Conservation (phyloP, 2,888 invertebrate species). For the Odontomyia ornata region DNA sequence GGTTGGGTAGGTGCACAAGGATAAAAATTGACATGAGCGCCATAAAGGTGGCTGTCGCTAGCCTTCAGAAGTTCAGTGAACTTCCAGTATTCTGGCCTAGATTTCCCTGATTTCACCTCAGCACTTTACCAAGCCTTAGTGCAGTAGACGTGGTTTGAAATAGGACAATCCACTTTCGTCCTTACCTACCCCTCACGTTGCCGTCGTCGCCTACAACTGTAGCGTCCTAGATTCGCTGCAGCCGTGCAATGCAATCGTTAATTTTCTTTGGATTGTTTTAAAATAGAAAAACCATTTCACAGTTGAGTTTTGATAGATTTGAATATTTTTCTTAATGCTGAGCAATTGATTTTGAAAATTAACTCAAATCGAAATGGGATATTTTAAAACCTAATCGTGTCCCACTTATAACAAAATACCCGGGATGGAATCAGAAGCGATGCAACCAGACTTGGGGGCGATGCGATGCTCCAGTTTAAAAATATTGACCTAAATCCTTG, state of each 20-base stretch:
- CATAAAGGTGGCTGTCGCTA: constrained; percentile 21
- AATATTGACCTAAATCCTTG: neutral
- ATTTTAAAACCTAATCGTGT: too few relatives aligned
- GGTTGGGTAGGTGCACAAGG: too few relatives aligned
- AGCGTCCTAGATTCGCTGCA: neutral
- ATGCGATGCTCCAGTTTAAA: neutral
- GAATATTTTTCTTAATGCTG: too few relatives aligned
- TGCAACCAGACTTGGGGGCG: neutral
- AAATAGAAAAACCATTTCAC: neutral
- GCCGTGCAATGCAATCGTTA: neutral
- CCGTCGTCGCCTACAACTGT: neutral
- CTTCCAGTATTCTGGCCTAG: constrained; percentile 35
- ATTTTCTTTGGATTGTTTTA: neutral
- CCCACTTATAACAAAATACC: neutral
- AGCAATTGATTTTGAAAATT: too few relatives aligned
- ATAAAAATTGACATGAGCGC: neutral
- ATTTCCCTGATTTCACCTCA: constrained; percentile 39
- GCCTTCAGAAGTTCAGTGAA: constrained; percentile 34
- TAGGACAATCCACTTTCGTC: neutral
- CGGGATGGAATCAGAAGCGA: neutral
- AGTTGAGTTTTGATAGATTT: too few relatives aligned
- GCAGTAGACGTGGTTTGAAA: constrained; percentile 16
- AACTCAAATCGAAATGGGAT: too few relatives aligned
- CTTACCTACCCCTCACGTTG: neutral
- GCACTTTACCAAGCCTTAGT: neutral